Evolutionary conservation across 2,888 invertebrate genomes (phyloP).

Genomic region (Nephrotoma flavescens): DNA sequence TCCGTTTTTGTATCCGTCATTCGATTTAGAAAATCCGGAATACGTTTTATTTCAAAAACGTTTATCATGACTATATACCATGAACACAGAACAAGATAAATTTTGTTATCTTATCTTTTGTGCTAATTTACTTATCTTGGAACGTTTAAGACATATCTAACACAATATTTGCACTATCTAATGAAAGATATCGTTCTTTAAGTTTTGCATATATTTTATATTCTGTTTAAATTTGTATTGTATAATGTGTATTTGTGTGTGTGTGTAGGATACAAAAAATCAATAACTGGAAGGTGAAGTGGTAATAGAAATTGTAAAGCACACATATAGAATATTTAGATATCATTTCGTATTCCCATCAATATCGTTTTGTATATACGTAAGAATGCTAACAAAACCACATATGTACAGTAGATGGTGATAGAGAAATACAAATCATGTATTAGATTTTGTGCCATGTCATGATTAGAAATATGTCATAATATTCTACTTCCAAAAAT

Average conservation of each 20-base stretch:
- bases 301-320: not conserved
- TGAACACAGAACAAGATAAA: not conserved
- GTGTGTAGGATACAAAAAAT: not conserved
- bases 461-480: not conserved
- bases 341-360: not conserved
- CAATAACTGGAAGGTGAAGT: not conserved
- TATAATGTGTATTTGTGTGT: not conserved
- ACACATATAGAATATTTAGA: not conserved
- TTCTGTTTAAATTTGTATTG: not conserved
- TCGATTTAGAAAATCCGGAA: not conserved
- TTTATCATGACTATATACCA: not conserved
- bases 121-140: not conserved
- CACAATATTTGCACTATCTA: not conserved
- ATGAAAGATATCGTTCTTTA: not conserved
- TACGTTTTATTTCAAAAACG: not conserved
- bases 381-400: not conserved
- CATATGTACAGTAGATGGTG: not conserved
- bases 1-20: not conserved
- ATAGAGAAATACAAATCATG: not conserved
- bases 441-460: not conserved
- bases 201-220: not conserved
- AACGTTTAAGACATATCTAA: not conserved
- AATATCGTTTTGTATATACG: not conserved
- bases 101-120: not conserved
- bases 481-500: not conserved